A percentile compares a stretch with the other conserved stretches of the same genome.
phyloP scores from a whole-genome alignment of 2,797 vertebrate genomes.

The Ataeniobius toweri region DNA sequence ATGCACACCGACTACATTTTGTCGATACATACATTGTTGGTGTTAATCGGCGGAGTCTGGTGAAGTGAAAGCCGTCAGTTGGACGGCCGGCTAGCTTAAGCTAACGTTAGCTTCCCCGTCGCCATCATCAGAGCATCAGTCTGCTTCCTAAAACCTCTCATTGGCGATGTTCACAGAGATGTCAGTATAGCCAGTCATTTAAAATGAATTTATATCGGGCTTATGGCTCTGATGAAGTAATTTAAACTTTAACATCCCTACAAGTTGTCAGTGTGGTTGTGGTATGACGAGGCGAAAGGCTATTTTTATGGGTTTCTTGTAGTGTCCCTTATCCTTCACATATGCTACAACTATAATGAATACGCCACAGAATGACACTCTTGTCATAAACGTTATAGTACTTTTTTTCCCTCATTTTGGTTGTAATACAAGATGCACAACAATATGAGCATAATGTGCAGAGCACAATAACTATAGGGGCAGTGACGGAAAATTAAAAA shows the following conservation, averaged over 20 bases:
- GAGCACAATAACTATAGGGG: neutral
- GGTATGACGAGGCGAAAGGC: slow-evolving; percentile 1
- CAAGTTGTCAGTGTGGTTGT: accelerated
- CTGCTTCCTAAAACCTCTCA: slow-evolving; percentile 20
- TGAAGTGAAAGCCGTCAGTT: neutral
- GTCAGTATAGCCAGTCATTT: neutral
- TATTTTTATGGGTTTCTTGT: slow-evolving; percentile 50
- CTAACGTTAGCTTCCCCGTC: slow-evolving; percentile 62
- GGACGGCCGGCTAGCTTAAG: slow-evolving; percentile 14
- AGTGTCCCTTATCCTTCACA: neutral
- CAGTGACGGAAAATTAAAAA: neutral
- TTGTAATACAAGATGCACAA: neutral
- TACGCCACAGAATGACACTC: neutral
- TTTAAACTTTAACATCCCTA: neutral
- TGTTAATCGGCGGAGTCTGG: accelerated
- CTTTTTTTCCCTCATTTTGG: neutral
- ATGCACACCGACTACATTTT: neutral
- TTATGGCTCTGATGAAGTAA: no score
- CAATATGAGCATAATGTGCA: neutral
- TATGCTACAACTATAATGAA: neutral
- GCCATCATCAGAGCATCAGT: slow-evolving; percentile 21
- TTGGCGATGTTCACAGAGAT: neutral
- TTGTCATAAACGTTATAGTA: neutral
- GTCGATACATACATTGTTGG: accelerated
- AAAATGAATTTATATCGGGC: neutral